Conservation (phyloP, 2,113 vertebrate genomes). For the Ammospiza caudacuta region DNA sequence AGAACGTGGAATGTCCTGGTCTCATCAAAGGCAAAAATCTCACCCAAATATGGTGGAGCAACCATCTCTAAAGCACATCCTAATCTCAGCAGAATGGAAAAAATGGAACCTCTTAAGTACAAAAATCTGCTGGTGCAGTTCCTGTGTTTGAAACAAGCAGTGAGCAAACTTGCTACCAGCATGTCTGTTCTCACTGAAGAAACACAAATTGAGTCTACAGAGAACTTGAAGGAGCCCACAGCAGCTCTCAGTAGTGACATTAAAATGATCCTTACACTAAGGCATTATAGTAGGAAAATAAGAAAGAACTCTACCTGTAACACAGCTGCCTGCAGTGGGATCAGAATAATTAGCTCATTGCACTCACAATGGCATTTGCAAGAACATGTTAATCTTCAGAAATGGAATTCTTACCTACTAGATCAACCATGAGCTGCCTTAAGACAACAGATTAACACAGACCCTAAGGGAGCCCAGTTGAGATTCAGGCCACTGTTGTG, state of each 20-base stretch:
- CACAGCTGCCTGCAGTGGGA: not conserved
- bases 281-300: not conserved
- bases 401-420: not conserved
- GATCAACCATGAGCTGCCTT: not conserved
- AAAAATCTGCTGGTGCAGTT: not conserved
- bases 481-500: not conserved
- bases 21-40: not conserved
- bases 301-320: not conserved
- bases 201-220: not conserved
- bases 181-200: not conserved
- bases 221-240: not conserved
- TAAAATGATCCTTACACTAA: not conserved
- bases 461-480: not conserved
- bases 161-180: not conserved
- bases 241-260: not conserved
- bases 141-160: not conserved
- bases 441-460: not conserved
- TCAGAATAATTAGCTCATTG: not conserved
- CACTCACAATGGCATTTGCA: not conserved
- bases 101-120: not conserved
- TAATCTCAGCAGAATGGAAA: slow-evolving; percentile 1
- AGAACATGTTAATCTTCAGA: not conserved
- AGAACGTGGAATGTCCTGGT: not conserved
- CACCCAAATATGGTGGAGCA: not conserved
- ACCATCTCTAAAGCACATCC: not conserved